These are phyloP conservation scores for Polypedilum pembai DNA, from an alignment of 1,140 invertebrate genomes.

Conservation along the genomic window DNA sequence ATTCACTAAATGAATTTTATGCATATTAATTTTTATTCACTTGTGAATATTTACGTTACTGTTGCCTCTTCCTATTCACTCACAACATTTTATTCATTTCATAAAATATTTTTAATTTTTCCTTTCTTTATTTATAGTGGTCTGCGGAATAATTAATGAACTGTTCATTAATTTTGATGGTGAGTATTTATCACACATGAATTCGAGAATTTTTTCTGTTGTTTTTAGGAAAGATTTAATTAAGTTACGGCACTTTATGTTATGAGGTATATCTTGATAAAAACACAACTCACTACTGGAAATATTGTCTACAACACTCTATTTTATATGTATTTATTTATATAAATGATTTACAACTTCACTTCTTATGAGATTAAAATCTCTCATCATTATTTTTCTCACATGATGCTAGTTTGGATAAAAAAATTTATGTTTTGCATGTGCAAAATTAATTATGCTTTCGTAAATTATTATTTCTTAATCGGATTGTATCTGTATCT, in stretches of 20 bases:
- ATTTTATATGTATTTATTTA: too few relatives aligned
- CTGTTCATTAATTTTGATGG: not conserved
- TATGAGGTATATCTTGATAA: not conserved
- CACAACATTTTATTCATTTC: not conserved
- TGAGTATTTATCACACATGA: not conserved
- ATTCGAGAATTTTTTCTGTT: not conserved
- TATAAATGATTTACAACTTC: too few relatives aligned
- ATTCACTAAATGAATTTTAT: not conserved
- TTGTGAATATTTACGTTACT: not conserved
- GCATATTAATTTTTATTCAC: not conserved
- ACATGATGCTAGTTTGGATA: too few relatives aligned
- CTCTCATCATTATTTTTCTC: too few relatives aligned
- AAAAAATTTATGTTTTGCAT: not conserved
- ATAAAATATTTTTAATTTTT: not conserved
- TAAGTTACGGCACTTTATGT: not conserved
- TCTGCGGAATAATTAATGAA: not conserved
- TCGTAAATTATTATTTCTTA: not conserved
- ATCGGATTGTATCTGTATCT: not conserved
- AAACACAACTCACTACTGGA: not conserved
- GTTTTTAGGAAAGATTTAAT: not conserved
- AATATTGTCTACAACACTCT: too few relatives aligned
- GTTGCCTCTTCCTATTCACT: not conserved
- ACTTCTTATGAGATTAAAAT: too few relatives aligned
- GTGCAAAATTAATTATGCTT: conserved; percentile 14
- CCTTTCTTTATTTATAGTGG: not conserved